phyloP scores from a whole-genome alignment of 2,888 invertebrate species.

The Andrena flavipes region DNA sequence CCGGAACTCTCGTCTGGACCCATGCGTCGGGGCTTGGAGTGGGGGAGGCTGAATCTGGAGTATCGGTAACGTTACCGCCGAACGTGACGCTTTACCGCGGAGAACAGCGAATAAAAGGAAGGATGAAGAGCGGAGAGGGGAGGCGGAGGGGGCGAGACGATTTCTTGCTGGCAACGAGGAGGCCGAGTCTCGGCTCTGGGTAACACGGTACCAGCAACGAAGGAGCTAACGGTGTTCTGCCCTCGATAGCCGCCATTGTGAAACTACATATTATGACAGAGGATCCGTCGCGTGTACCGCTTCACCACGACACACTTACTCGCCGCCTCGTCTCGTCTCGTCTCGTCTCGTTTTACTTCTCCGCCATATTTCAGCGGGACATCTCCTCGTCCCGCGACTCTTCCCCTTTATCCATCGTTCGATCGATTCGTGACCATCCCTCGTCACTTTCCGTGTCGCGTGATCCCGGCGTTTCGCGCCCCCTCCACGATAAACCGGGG shows the following conservation, averaged over 20 bases:
- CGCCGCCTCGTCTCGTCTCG: constrained; percentile 67
- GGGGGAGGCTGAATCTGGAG: neutral
- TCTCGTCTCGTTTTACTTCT: constrained; percentile 68
- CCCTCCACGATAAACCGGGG: neutral
- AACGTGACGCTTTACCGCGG: constrained; percentile 24
- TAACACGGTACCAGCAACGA: constrained; percentile 80
- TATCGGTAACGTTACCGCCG: constrained; percentile 32
- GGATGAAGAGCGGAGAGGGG: constrained; percentile 6
- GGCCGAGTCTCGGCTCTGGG: constrained; percentile 65
- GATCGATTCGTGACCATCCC: neutral
- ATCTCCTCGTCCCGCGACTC: constrained; percentile 16
- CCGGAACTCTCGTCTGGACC: too few species aligned
- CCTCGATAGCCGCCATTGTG: constrained; percentile 83
- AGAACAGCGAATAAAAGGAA: constrained; percentile 14
- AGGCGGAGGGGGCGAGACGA: constrained; percentile 43
- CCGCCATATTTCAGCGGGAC: constrained; percentile 57
- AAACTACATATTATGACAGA: constrained; percentile 83
- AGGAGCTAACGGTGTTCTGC: constrained; percentile 82
- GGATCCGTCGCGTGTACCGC: constrained; percentile 80
- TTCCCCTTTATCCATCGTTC: constrained; percentile 13
- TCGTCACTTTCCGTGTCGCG: constrained; percentile 35
- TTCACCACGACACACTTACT: constrained; percentile 80
- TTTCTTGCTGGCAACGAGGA: constrained; percentile 57
- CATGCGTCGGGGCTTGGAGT: too few species aligned
- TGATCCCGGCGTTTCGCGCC: neutral